These are phyloP conservation scores for Cataglyphis cursor DNA, from an alignment of 2,888 invertebrate genomes.

Conservation along the genomic window DNA sequence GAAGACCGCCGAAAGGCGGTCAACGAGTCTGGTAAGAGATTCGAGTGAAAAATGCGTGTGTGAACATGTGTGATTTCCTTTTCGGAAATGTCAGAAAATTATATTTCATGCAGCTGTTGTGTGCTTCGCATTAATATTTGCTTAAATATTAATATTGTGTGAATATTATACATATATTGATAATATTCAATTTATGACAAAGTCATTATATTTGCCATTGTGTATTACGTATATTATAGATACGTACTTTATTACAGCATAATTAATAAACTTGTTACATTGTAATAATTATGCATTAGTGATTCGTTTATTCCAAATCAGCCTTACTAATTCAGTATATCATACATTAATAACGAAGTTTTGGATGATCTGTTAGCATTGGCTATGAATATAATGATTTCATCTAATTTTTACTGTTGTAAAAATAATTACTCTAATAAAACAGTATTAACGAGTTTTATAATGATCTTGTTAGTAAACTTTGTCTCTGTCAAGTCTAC, in stretches of 20 bases:
- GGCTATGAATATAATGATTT: conserved; percentile 21
- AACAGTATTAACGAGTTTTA: conserved; percentile 46
- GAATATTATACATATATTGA: neutral
- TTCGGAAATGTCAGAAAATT: neutral
- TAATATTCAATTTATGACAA: conserved; percentile 1
- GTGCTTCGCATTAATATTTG: neutral
- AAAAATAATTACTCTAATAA: conserved; percentile 37
- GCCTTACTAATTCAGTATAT: neutral
- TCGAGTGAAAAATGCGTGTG: neutral
- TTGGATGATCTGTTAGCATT: conserved; percentile 6
- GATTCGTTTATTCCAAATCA: neutral
- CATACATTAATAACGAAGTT: neutral
- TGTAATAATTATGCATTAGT: neutral
- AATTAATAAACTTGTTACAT: neutral
- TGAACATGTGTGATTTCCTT: neutral
- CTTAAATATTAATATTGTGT: neutral
- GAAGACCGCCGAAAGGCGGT: conserved; percentile 84
- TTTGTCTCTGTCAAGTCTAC: conserved; percentile 43
- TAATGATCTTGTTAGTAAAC: conserved; percentile 50
- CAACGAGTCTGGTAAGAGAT: conserved; percentile 74
- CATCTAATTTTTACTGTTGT: conserved; percentile 14
- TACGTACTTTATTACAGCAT: neutral
- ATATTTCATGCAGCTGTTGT: neutral
- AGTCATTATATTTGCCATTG: neutral
- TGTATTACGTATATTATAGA: neutral